Conservation (phyloP, 2,113 vertebrate genomes). For the Sebastes schlegelii region DNA sequence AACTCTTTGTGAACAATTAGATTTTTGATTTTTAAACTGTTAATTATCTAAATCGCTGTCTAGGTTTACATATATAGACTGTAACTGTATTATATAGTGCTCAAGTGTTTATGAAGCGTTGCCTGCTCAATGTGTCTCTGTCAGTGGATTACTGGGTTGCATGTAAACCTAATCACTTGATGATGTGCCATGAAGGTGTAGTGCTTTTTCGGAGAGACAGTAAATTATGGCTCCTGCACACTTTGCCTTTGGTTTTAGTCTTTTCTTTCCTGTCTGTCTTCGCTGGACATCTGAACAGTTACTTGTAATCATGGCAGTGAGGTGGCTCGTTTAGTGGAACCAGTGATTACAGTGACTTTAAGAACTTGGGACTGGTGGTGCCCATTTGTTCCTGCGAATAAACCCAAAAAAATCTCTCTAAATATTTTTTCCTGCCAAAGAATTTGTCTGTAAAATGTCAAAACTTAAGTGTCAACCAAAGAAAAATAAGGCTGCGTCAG, state of each 20-base stretch:
- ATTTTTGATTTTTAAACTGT: slow-evolving; percentile 5
- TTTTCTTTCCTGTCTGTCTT: slow-evolving; percentile 38
- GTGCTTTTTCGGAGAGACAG: slow-evolving; percentile 30
- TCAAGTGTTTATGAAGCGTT: slow-evolving; percentile 40
- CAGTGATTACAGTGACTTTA: slow-evolving; percentile 25
- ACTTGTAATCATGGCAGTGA: slow-evolving; percentile 30
- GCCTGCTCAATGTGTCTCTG: slow-evolving; percentile 39
- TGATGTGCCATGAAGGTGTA: slow-evolving; percentile 55
- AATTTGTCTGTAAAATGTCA: slow-evolving; percentile 1
- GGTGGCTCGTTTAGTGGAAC: background rate
- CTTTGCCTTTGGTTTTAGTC: slow-evolving; percentile 38
- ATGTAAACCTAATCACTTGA: slow-evolving; percentile 61
- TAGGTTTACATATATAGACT: slow-evolving; percentile 42
- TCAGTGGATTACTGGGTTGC: slow-evolving; percentile 64
- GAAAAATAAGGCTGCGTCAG: background rate
- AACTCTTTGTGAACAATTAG: slow-evolving; percentile 2
- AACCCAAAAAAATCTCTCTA: slow-evolving; percentile 6
- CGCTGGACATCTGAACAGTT: slow-evolving; percentile 30
- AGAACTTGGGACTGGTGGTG: slow-evolving; percentile 9
- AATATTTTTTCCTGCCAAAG: background rate
- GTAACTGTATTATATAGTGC: slow-evolving; percentile 26
- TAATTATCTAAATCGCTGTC: slow-evolving; percentile 15
- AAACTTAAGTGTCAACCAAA: slow-evolving; percentile 20
- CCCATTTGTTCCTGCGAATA: slow-evolving; percentile 26
- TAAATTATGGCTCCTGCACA: slow-evolving; percentile 55